Evolutionary conservation across 2,113 vertebrate species (phyloP).

Genomic region (Arothron firmamentum): DNA sequence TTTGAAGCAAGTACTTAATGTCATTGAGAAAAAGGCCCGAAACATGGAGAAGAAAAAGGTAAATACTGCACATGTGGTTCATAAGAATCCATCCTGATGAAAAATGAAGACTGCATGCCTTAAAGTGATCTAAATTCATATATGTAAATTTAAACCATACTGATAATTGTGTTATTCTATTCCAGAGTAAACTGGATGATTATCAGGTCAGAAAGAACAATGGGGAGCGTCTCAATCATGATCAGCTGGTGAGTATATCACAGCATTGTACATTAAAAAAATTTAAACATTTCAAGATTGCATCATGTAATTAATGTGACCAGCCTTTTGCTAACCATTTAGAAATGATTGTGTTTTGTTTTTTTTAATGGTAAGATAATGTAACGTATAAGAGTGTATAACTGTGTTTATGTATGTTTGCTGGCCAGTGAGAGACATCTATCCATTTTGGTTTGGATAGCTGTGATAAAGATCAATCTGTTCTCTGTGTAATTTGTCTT

Average conservation of each 20-base stretch:
- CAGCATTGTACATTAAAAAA: not conserved
- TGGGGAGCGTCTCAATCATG: constrained; percentile 93
- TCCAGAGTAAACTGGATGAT: constrained; percentile 91
- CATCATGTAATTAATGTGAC: not conserved
- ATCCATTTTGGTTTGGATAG: not conserved
- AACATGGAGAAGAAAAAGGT: constrained; percentile 99
- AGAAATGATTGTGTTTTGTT: too few species aligned
- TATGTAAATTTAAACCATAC: too few species aligned
- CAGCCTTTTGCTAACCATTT: too few species aligned
- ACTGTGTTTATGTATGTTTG: too few species aligned
- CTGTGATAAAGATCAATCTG: too few species aligned
- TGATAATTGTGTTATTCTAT: constrained; percentile 2
- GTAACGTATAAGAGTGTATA: too few species aligned
- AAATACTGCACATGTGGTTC: constrained; percentile 10
- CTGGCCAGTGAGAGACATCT: too few species aligned
- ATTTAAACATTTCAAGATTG: too few species aligned
- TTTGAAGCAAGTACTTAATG: constrained; percentile 90
- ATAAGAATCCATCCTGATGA: not conserved
- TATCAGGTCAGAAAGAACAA: constrained; percentile 90
- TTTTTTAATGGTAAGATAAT: too few species aligned
- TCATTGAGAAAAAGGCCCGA: constrained; percentile 93
- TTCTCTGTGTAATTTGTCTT: constrained; percentile 9
- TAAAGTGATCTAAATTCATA: too few species aligned
- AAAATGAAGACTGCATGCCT: not conserved
- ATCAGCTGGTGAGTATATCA: constrained; percentile 84